phyloP scores from a whole-genome alignment of 1,140 invertebrate genomes.

The Drosophila pandora region DNA sequence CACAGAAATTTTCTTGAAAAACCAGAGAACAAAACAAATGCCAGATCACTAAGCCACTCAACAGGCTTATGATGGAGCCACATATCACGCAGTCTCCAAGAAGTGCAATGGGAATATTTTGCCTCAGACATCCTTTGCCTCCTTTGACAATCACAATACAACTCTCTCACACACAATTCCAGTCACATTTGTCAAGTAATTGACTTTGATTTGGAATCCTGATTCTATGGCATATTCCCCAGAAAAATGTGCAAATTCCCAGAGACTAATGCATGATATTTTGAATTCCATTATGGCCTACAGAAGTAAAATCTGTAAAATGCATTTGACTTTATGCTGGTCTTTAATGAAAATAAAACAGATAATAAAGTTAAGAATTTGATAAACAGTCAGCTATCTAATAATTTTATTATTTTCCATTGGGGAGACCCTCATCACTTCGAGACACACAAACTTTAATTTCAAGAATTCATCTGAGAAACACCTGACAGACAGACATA shows the following conservation, averaged over 20 bases:
- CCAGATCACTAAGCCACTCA: slow-evolving; percentile 53
- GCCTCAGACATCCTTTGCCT: background rate
- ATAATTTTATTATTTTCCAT: slow-evolving; percentile 13
- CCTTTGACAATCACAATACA: slow-evolving; percentile 17
- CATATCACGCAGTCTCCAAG: slow-evolving; percentile 10
- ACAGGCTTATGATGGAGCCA: slow-evolving; percentile 34
- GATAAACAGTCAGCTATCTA: background rate
- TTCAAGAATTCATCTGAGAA: slow-evolving; percentile 12
- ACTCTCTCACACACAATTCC: slow-evolving; percentile 19
- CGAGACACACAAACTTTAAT: slow-evolving; percentile 11
- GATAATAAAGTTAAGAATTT: background rate
- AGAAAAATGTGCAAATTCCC: slow-evolving; percentile 30
- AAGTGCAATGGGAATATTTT: slow-evolving; percentile 38
- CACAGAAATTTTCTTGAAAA: slow-evolving; percentile 21
- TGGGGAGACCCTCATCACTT: slow-evolving; percentile 16
- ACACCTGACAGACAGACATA: slow-evolving; percentile 14
- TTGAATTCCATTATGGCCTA: background rate
- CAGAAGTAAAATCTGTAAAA: background rate
- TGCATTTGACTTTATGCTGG: background rate
- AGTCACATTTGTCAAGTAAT: slow-evolving; percentile 43
- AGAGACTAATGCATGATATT: background rate
- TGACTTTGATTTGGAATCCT: slow-evolving; percentile 44
- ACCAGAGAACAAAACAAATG: slow-evolving; percentile 48
- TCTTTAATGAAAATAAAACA: background rate
- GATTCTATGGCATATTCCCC: slow-evolving; percentile 4